Evolutionary conservation across 2,113 vertebrate genomes (phyloP).

Genomic region (Bambusicola thoracicus): DNA sequence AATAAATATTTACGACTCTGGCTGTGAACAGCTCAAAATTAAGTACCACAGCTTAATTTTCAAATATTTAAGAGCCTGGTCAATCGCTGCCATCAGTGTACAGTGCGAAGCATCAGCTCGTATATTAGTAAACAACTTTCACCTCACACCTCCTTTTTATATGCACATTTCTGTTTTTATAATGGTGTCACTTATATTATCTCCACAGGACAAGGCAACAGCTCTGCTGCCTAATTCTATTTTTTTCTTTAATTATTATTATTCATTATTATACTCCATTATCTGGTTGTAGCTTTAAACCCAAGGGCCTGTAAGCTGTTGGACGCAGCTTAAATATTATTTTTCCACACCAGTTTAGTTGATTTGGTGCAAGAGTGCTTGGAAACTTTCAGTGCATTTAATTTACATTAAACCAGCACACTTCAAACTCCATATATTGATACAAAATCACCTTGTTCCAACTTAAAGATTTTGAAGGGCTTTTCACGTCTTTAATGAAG

Average conservation of each 20-base stretch:
- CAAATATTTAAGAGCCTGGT: neutral
- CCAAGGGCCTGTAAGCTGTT: neutral
- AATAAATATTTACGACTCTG: neutral
- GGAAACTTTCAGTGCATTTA: neutral
- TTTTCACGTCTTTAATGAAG: neutral
- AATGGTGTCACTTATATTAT: constrained; percentile 6
- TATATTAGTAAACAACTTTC: neutral
- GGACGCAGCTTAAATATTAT: neutral
- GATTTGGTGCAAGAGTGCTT: neutral
- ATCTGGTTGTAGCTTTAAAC: neutral
- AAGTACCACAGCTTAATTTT: neutral
- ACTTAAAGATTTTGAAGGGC: neutral
- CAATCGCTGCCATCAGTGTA: neutral
- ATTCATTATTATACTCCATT: neutral
- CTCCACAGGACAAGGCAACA: neutral
- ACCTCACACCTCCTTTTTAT: neutral
- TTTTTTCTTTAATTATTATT: neutral
- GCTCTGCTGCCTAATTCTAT: neutral
- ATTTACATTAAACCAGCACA: neutral
- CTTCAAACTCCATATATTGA: neutral
- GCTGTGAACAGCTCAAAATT: neutral
- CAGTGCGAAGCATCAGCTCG: neutral
- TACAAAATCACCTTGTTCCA: neutral
- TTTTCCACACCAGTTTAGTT: neutral
- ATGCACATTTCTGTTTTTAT: neutral